Conservation (phyloP, 2,113 vertebrate species). For the Silurus asotus region DNA sequence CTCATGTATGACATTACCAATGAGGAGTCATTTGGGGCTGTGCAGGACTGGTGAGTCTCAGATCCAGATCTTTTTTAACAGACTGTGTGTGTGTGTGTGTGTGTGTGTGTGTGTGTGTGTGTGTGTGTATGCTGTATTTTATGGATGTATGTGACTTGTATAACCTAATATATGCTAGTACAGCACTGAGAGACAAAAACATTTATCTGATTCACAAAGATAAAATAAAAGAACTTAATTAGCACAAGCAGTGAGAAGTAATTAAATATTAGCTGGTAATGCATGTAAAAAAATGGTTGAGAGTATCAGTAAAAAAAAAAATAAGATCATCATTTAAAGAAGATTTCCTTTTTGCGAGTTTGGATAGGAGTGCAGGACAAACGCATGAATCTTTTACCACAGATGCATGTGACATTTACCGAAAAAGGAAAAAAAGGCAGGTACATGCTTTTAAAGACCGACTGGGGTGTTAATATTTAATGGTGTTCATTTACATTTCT, state of each 20-base stretch:
- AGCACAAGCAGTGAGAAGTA: neutral
- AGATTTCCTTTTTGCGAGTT: neutral
- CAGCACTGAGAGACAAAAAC: neutral
- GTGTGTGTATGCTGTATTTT: neutral
- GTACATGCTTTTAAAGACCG: conserved; percentile 4
- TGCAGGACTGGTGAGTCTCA: conserved; percentile 55
- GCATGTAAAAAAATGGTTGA: neutral
- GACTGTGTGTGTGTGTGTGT: conserved; percentile 14
- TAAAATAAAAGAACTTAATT: neutral
- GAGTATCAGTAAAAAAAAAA: neutral
- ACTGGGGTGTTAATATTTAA: conserved; percentile 38
- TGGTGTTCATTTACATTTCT: conserved; percentile 24
- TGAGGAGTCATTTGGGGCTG: conserved; percentile 47
- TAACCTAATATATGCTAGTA: neutral
- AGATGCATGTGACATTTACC: conserved; percentile 16
- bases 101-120: conserved; percentile 3
- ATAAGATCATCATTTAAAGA: neutral
- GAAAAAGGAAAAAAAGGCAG: neutral
- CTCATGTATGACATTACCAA: conserved; percentile 56
- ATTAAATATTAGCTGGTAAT: neutral
- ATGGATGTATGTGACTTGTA: conserved; percentile 26
- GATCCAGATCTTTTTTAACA: neutral
- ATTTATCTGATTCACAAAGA: neutral
- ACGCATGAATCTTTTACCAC: neutral
- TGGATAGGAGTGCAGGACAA: neutral